A percentile compares a stretch with the other conserved stretches of the same genome.
These are phyloP conservation scores for Barnardius zonarius DNA, from an alignment of 2,113 vertebrate genomes.

Conservation along the genomic window DNA sequence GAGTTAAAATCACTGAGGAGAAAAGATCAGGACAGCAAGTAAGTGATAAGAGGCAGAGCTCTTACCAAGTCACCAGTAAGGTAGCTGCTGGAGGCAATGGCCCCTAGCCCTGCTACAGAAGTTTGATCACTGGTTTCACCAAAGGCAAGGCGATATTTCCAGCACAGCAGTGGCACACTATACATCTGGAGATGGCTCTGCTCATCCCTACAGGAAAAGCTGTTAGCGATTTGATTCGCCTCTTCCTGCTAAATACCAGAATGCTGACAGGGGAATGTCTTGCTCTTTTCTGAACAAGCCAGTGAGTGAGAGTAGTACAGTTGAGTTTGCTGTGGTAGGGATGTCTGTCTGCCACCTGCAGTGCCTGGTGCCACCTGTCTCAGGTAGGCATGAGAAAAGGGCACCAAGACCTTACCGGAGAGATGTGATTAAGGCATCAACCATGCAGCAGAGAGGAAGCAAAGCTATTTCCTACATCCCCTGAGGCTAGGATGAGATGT, in stretches of 20 bases:
- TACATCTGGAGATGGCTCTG: background rate
- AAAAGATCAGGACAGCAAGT: background rate
- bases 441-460: background rate
- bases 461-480: background rate
- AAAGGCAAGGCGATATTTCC: background rate
- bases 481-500: background rate
- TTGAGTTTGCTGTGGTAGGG: background rate
- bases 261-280: background rate
- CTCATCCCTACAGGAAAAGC: background rate
- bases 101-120: background rate
- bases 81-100: background rate
- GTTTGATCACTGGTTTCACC: background rate
- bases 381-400: background rate
- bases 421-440: background rate
- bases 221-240: background rate
- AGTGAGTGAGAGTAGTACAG: background rate
- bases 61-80: background rate
- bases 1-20: background rate
- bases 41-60: background rate
- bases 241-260: background rate
- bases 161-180: accelerated
- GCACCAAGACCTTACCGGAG: background rate
- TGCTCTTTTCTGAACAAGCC: background rate
- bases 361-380: background rate
- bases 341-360: background rate